Evolutionary conservation across 2,888 invertebrate genomes (phyloP).

Genomic region (Caradrina kadenii): DNA sequence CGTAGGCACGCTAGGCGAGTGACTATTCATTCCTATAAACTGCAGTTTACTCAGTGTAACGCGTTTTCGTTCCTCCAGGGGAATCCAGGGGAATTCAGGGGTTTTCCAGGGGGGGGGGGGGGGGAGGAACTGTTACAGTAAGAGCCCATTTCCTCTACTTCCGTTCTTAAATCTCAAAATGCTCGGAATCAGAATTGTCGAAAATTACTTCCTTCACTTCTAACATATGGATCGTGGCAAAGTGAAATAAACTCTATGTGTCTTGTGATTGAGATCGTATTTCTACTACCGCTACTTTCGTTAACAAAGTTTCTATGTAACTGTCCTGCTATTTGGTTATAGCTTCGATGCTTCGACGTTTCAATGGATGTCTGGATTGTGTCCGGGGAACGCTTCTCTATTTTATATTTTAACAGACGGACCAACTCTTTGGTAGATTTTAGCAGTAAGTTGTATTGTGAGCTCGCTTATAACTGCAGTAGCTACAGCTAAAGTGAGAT

Average conservation of each 20-base stretch:
- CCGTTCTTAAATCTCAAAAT: constrained; percentile 51
- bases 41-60: constrained; percentile 15
- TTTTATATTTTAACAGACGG: constrained; percentile 81
- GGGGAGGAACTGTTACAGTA: constrained; percentile 40
- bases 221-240: constrained; percentile 42
- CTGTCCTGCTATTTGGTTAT: constrained; percentile 67
- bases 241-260: constrained; percentile 66
- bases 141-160: constrained; percentile 52
- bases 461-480: constrained; percentile 72
- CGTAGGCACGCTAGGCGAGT: constrained; percentile 6
- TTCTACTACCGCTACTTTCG: constrained; percentile 60
- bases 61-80: constrained; percentile 10
- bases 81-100: no score
- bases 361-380: constrained; percentile 71
- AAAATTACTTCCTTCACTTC: constrained; percentile 55
- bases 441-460: constrained; percentile 79
- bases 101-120: no score
- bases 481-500: constrained; percentile 47
- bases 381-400: constrained; percentile 60
- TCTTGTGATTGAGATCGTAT: constrained; percentile 66
- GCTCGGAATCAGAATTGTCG: constrained; percentile 70
- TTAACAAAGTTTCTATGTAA: constrained; percentile 62
- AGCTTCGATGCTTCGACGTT: constrained; percentile 73
- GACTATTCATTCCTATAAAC: constrained; percentile 2
- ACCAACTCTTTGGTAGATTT: constrained; percentile 85